These are phyloP conservation scores for Pollenia griseotomentosa DNA, from an alignment of 2,888 invertebrate species.

Conservation along the genomic window DNA sequence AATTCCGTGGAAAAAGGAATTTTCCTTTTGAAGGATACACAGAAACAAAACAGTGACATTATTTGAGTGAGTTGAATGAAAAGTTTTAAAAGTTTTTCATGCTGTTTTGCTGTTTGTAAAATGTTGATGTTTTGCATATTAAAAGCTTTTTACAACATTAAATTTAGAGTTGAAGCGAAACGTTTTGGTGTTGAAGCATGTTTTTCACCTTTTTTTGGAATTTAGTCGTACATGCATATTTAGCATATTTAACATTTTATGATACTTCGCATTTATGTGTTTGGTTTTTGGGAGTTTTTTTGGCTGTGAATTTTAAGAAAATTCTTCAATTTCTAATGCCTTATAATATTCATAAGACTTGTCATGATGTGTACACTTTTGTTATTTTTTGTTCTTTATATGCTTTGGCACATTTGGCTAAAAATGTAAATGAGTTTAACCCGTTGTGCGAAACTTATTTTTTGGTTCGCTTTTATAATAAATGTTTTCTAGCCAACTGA, in stretches of 20 bases:
- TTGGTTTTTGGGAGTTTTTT: not conserved
- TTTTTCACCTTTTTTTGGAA: constrained; percentile 15
- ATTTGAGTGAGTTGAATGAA: constrained; percentile 28
- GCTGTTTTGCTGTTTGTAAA: constrained; percentile 22
- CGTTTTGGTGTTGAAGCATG: not conserved
- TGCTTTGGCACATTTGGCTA: not conserved
- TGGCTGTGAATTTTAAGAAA: constrained; percentile 7
- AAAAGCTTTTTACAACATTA: constrained; percentile 50
- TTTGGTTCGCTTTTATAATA: too few relatives aligned
- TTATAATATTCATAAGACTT: constrained; percentile 41
- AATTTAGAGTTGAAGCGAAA: not conserved
- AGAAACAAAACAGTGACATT: constrained; percentile 38
- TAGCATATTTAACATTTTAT: constrained; percentile 13
- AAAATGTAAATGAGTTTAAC: constrained; percentile 52
- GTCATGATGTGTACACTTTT: constrained; percentile 44
- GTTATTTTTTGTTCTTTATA: constrained; percentile 21
- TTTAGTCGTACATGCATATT: constrained; percentile 56
- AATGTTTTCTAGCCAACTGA: too few relatives aligned
- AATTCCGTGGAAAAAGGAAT: constrained; percentile 53
- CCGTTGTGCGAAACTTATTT: not conserved
- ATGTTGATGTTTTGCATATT: constrained; percentile 62
- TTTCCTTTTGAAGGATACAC: not conserved
- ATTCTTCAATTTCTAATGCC: constrained; percentile 26
- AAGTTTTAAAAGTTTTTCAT: constrained; percentile 58
- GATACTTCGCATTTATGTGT: not conserved